A percentile compares a stretch with the other conserved stretches of the same genome.
These are phyloP conservation scores for Dicerorhinus sumatrensis DNA, from an alignment of 2,113 vertebrate genomes.

Conservation along the genomic window DNA sequence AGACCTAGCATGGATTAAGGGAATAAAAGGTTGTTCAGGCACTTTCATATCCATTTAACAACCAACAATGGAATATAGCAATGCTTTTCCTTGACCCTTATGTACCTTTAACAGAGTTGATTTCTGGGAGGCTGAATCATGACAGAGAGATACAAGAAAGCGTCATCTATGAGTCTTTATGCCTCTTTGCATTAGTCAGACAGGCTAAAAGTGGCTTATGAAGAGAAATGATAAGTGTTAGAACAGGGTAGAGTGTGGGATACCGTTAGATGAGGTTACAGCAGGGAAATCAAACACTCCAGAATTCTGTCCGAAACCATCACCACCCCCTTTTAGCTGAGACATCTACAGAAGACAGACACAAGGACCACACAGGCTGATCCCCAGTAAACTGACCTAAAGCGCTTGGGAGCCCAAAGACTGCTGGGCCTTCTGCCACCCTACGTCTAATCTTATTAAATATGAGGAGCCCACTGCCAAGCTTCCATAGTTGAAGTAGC, in stretches of 20 bases:
- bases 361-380: accelerated
- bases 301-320: background rate
- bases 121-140: background rate
- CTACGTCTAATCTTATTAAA: background rate
- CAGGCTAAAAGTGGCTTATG: background rate
- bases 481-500: background rate
- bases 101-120: background rate
- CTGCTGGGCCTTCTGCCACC: background rate
- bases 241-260: background rate
- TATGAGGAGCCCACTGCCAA: background rate
- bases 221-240: background rate
- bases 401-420: background rate
- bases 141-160: background rate
- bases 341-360: background rate
- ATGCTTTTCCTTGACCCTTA: background rate
- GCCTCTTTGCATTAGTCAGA: background rate
- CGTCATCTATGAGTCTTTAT: background rate
- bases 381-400: background rate
- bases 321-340: background rate
- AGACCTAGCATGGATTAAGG: background rate
- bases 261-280: background rate
- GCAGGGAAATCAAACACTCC: background rate
- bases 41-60: background rate
- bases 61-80: background rate
- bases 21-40: background rate